Evolutionary conservation across 2,113 vertebrate genomes (phyloP).

Genomic region (Phoxinus phoxinus): DNA sequence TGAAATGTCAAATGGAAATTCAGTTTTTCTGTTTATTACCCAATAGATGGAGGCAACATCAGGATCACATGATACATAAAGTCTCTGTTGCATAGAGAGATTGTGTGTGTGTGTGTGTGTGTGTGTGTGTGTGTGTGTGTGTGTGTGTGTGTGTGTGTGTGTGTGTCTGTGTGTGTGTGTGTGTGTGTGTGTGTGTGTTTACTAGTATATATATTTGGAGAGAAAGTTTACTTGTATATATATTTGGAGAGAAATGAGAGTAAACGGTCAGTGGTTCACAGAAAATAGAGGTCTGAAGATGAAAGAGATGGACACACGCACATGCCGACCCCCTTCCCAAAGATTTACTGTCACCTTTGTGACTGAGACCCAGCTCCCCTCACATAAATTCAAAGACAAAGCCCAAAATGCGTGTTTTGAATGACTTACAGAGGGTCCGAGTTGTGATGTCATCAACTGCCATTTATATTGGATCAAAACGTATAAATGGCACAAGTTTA

Average conservation of each 20-base stretch:
- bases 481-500: too few species aligned
- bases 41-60: slow-evolving; percentile 35
- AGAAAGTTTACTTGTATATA: slow-evolving; percentile 36
- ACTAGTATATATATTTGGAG: too few species aligned
- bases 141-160: slow-evolving; percentile 30
- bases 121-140: slow-evolving; percentile 25
- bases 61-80: slow-evolving; percentile 29
- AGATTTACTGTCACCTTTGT: slow-evolving; percentile 78
- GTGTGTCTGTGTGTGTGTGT: slow-evolving; percentile 39
- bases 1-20: slow-evolving; percentile 44
- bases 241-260: slow-evolving; percentile 50
- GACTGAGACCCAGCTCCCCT: slow-evolving; percentile 60
- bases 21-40: slow-evolving; percentile 26
- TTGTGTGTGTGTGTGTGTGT: slow-evolving; percentile 36
- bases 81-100: slow-evolving; percentile 24
- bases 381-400: slow-evolving; percentile 6
- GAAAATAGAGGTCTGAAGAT: slow-evolving; percentile 73
- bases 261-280: slow-evolving; percentile 64
- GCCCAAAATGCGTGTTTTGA: background rate
- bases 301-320: slow-evolving; percentile 65
- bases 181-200: slow-evolving; percentile 17
- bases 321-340: slow-evolving; percentile 63
- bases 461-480: background rate
- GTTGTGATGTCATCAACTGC: background rate
- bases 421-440: background rate